These are phyloP conservation scores for Drosophila prosaltans DNA, from an alignment of 1,140 invertebrate species.

Conservation along the genomic window DNA sequence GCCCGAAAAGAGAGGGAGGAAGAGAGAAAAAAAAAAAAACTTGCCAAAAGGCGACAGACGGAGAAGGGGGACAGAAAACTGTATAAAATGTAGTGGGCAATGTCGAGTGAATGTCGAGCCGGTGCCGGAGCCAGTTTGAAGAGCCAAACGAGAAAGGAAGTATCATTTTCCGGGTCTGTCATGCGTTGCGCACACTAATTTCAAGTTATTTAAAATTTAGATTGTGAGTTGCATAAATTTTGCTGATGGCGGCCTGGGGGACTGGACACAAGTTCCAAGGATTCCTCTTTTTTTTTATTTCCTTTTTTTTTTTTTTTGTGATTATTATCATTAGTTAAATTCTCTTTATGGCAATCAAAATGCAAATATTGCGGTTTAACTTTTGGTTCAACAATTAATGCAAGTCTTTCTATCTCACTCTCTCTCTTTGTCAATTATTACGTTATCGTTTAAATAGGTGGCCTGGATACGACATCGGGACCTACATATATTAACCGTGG, in stretches of 20 bases:
- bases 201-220: constrained; percentile 71
- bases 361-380: constrained; percentile 32
- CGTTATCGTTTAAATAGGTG: constrained; percentile 49
- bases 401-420: not conserved
- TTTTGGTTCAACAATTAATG: constrained; percentile 8
- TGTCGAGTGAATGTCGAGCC: constrained; percentile 74
- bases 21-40: constrained; percentile 30
- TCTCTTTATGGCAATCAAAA: constrained; percentile 42
- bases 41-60: constrained; percentile 18
- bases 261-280: constrained; percentile 6
- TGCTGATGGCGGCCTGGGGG: constrained; percentile 7
- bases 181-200: constrained; percentile 78
- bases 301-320: not conserved
- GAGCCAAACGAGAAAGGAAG: constrained; percentile 38
- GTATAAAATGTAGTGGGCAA: constrained; percentile 74
- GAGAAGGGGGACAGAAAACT: constrained; percentile 29
- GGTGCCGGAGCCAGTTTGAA: constrained; percentile 28
- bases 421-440: not conserved
- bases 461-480: constrained; percentile 91
- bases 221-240: constrained; percentile 68
- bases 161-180: constrained; percentile 74
- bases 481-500: constrained; percentile 92
- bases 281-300: not conserved
- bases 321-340: constrained; percentile 3
- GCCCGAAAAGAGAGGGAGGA: constrained; percentile 25